A percentile compares a stretch with the other conserved stretches of the same genome.
Evolutionary conservation across 2,888 invertebrate genomes (phyloP).

Genomic region (Erebia aethiops): DNA sequence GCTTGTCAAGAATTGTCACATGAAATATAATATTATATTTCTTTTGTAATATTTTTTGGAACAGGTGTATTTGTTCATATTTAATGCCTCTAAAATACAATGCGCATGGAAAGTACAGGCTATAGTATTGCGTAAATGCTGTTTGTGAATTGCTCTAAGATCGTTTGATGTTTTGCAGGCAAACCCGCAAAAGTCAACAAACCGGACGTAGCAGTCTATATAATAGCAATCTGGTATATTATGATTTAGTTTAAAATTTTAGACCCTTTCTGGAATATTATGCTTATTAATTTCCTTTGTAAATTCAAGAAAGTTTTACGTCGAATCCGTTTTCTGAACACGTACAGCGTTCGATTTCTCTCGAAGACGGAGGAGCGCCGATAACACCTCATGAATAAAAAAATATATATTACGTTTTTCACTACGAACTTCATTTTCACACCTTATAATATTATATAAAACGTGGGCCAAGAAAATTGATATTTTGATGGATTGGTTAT

Average conservation of each 20-base stretch:
- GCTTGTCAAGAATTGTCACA: slow-evolving; percentile 11
- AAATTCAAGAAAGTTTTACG: slow-evolving; percentile 20
- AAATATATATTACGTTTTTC: slow-evolving; percentile 48
- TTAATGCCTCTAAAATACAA: too few relatives aligned
- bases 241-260: background rate
- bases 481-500: slow-evolving; percentile 59
- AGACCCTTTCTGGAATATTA: background rate
- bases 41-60: background rate
- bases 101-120: too few relatives aligned
- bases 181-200: too few relatives aligned
- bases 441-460: slow-evolving; percentile 44
- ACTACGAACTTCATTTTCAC: slow-evolving; percentile 49
- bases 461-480: slow-evolving; percentile 54
- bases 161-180: too few relatives aligned
- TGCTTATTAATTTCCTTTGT: slow-evolving; percentile 23
- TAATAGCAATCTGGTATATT: background rate
- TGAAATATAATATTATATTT: slow-evolving; percentile 6
- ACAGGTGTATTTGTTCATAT: too few relatives aligned
- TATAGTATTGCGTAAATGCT: too few relatives aligned
- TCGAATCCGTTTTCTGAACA: slow-evolving; percentile 45
- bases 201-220: too few relatives aligned
- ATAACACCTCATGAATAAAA: slow-evolving; percentile 62
- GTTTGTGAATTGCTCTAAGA: too few relatives aligned
- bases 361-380: slow-evolving; percentile 47
- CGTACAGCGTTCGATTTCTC: slow-evolving; percentile 62